These are phyloP conservation scores for Perca flavescens DNA, from an alignment of 2,113 vertebrate species.

Conservation along the genomic window DNA sequence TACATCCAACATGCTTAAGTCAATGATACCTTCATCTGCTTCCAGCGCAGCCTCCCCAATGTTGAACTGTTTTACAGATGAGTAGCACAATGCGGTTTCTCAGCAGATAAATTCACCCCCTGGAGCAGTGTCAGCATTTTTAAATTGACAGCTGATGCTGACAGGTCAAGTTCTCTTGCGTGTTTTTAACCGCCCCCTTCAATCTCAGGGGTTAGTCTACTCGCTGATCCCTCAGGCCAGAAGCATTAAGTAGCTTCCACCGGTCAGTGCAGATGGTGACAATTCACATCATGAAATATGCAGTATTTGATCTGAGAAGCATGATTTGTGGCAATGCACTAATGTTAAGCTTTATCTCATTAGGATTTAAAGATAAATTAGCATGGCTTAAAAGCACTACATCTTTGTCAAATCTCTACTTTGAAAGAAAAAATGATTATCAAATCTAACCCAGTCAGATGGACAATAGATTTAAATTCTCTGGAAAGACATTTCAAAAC, in stretches of 20 bases:
- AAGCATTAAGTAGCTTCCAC: slow-evolving; percentile 28
- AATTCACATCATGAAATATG: slow-evolving; percentile 1
- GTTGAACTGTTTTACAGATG: slow-evolving; percentile 72
- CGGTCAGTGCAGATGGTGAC: slow-evolving; percentile 25
- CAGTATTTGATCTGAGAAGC: background rate
- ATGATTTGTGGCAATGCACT: background rate
- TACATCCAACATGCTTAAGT: slow-evolving; percentile 58
- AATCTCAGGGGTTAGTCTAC: slow-evolving; percentile 40
- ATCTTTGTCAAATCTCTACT: background rate
- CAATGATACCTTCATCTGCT: slow-evolving; percentile 60
- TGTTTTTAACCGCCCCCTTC: slow-evolving; percentile 23
- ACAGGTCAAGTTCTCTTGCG: slow-evolving; percentile 52
- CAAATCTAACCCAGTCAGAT: background rate
- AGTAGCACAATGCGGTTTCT: slow-evolving; percentile 40
- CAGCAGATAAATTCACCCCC: slow-evolving; percentile 46
- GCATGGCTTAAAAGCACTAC: background rate
- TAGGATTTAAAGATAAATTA: background rate
- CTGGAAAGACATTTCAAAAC: slow-evolving; percentile 34
- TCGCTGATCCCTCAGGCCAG: slow-evolving; percentile 31
- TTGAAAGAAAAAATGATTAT: background rate
- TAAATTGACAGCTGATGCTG: slow-evolving; percentile 47
- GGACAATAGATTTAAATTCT: slow-evolving; percentile 25
- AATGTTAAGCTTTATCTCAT: background rate
- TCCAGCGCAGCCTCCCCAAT: slow-evolving; percentile 28
- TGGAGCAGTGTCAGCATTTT: slow-evolving; percentile 60